Evolutionary conservation across 2,113 vertebrate genomes (phyloP).

Genomic region (Pelmatolapia mariae): DNA sequence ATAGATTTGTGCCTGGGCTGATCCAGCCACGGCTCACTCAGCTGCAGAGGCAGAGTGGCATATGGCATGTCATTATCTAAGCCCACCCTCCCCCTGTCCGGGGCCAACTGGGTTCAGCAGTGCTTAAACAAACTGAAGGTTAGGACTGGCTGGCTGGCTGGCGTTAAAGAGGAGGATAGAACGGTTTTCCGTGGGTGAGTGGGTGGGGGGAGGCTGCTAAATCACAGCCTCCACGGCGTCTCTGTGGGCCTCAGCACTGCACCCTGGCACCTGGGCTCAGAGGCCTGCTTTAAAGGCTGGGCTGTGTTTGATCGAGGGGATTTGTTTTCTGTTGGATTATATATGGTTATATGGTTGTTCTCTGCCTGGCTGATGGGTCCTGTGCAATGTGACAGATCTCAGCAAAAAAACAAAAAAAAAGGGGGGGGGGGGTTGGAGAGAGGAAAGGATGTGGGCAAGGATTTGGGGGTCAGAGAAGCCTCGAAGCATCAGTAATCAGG

Average conservation of each 20-base stretch:
- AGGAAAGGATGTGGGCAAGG: conserved; percentile 26
- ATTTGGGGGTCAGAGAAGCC: conserved; percentile 59
- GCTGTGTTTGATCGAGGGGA: conserved; percentile 59
- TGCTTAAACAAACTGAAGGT: conserved; percentile 74
- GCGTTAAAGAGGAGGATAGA: conserved; percentile 50
- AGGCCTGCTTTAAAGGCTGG: conserved; percentile 54
- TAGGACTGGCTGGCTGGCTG: conserved; percentile 55
- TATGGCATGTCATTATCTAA: conserved; percentile 63
- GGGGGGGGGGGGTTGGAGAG: not conserved
- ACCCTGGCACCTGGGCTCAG: conserved; percentile 42
- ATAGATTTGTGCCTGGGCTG: conserved; percentile 52
- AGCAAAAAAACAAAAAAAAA: not conserved
- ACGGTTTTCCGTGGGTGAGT: not conserved
- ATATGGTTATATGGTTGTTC: conserved; percentile 56
- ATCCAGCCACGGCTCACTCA: conserved; percentile 43
- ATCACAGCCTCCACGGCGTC: conserved; percentile 38
- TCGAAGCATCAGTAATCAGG: conserved; percentile 69
- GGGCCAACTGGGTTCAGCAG: conserved; percentile 64
- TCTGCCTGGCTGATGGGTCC: conserved; percentile 50
- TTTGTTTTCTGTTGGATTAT: conserved; percentile 68
- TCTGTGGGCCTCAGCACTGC: conserved; percentile 42
- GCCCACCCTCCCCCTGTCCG: conserved; percentile 38
- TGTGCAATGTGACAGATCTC: conserved; percentile 55
- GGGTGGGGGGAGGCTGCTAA: not conserved
- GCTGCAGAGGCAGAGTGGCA: conserved; percentile 67